phyloP scores from a whole-genome alignment of 1,140 invertebrate genomes.

The Lethocerus indicus region DNA sequence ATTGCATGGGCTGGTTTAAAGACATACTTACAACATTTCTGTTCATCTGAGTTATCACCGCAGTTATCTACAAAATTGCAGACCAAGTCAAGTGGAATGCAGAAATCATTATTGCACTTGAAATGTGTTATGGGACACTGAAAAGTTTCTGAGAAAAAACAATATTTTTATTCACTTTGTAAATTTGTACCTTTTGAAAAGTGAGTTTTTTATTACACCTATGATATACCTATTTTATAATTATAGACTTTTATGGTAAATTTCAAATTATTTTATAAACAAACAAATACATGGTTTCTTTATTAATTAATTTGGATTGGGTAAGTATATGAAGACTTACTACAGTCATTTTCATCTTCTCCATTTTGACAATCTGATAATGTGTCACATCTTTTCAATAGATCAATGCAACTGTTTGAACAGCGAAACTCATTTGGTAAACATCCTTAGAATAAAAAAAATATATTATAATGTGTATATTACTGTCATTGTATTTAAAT shows the following conservation, averaged over 20 bases:
- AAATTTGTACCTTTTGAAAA: too few relatives aligned
- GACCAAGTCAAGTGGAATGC: slow-evolving; percentile 22
- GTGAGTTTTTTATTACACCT: too few relatives aligned
- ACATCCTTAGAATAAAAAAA: slow-evolving; percentile 22
- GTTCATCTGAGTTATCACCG: slow-evolving; percentile 26
- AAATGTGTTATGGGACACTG: slow-evolving; percentile 24
- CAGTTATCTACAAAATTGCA: slow-evolving; percentile 27
- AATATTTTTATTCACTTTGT: too few relatives aligned
- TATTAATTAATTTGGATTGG: too few relatives aligned
- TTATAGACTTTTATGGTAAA: too few relatives aligned
- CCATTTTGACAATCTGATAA: slow-evolving; percentile 27
- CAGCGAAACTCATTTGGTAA: slow-evolving; percentile 27
- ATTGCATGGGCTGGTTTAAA: too few relatives aligned
- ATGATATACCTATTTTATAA: too few relatives aligned
- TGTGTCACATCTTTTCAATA: slow-evolving; percentile 27
- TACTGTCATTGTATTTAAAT: too few relatives aligned
- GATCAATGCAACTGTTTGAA: slow-evolving; percentile 26
- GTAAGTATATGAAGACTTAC: slow-evolving; percentile 23
- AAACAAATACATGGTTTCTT: too few relatives aligned
- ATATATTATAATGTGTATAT: not conserved
- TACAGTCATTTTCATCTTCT: slow-evolving; percentile 28
- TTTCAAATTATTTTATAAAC: too few relatives aligned
- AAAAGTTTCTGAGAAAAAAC: slow-evolving; percentile 20
- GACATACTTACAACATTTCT: slow-evolving; percentile 22
- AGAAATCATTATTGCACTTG: slow-evolving; percentile 26